Evolutionary conservation across 2,888 invertebrate genomes (phyloP).

Genomic region (Spilarctia lutea): DNA sequence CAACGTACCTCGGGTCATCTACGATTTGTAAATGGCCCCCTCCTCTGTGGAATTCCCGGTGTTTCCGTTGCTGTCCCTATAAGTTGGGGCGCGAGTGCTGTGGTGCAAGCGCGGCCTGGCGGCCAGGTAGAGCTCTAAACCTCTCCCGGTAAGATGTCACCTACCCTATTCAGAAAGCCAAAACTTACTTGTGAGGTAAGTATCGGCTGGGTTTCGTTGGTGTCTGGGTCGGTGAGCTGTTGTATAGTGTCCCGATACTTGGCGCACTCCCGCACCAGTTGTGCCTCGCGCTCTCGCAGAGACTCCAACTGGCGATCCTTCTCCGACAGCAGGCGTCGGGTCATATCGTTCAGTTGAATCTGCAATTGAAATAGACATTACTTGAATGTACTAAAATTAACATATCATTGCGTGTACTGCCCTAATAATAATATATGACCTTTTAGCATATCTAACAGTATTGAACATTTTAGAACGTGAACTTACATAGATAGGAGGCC

Average conservation of each 20-base stretch:
- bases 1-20: no score
- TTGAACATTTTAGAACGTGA: background rate
- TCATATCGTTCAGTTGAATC: constrained; percentile 87
- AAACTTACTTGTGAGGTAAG: constrained; percentile 73
- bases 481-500: no score
- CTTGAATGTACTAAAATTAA: no score
- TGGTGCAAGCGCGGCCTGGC: no score
- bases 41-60: no score
- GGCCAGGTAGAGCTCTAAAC: no score
- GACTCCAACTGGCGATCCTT: constrained; percentile 90
- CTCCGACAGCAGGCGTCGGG: constrained; percentile 89
- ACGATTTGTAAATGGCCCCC: no score
- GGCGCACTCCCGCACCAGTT: constrained; percentile 88
- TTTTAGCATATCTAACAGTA: background rate
- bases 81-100: no score
- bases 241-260: constrained; percentile 90
- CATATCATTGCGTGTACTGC: no score
- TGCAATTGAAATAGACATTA: background rate
- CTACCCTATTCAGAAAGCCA: background rate
- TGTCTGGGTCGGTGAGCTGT: constrained; percentile 89
- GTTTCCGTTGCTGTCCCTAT: no score
- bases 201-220: constrained; percentile 82
- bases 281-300: constrained; percentile 87
- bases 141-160: no score
- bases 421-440: no score